phyloP scores from a whole-genome alignment of 2,888 invertebrate species.

The Dicyrtomina minuta region DNA sequence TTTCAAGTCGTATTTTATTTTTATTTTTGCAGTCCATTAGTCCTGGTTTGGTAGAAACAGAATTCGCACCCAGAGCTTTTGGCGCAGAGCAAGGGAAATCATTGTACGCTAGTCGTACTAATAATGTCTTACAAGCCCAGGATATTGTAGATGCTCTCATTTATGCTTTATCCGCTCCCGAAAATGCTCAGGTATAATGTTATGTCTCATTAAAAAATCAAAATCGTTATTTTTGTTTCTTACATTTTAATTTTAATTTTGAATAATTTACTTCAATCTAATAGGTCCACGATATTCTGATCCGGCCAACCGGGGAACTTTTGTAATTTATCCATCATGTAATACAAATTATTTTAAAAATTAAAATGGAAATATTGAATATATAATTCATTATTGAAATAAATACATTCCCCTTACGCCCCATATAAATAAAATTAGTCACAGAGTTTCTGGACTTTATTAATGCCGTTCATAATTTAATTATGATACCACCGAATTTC shows the following conservation, averaged over 20 bases:
- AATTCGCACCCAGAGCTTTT: constrained; percentile 42
- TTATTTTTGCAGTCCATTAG: constrained; percentile 47
- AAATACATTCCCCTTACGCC: too few relatives aligned
- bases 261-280: neutral
- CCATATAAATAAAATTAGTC: too few relatives aligned
- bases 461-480: too few relatives aligned
- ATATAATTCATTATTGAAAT: too few relatives aligned
- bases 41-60: constrained; percentile 50
- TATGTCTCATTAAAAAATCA: neutral
- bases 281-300: constrained; percentile 34
- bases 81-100: constrained; percentile 54
- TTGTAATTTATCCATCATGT: too few relatives aligned
- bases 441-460: too few relatives aligned
- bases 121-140: constrained; percentile 60
- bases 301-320: constrained; percentile 35
- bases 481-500: too few relatives aligned
- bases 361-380: too few relatives aligned
- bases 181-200: constrained; percentile 61
- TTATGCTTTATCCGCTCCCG: constrained; percentile 65
- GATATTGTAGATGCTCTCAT: constrained; percentile 67
- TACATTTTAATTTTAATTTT: neutral
- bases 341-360: too few relatives aligned
- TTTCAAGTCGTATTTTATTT: neutral
- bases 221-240: neutral
- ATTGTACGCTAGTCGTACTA: constrained; percentile 55